A percentile compares a stretch with the other conserved stretches of the same genome.
Evolutionary conservation across 2,113 vertebrate species (phyloP).

Genomic region (Suncus etruscus): DNA sequence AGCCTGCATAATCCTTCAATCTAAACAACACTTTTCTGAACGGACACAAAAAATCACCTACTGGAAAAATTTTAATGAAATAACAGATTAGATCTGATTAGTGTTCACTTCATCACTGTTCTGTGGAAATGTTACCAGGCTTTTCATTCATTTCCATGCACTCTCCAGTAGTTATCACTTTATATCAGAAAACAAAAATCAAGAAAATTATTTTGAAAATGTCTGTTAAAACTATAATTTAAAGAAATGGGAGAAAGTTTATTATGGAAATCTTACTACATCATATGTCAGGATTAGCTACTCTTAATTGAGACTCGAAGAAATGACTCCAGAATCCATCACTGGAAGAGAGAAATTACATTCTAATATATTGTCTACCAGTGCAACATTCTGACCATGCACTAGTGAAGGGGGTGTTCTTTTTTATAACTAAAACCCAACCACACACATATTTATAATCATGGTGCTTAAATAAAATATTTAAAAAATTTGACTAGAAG

Average conservation of each 20-base stretch:
- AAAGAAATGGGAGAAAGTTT: neutral
- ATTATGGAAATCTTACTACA: neutral
- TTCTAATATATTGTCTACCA: neutral
- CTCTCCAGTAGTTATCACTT: neutral
- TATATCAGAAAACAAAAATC: neutral
- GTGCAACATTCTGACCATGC: too few relatives aligned
- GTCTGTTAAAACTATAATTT: neutral
- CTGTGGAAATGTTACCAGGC: neutral
- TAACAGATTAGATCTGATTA: neutral
- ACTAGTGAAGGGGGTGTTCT: too few relatives aligned
- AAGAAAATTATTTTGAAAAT: neutral
- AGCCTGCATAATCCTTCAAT: neutral
- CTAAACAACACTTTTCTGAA: neutral
- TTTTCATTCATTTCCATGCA: neutral
- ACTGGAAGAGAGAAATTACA: neutral
- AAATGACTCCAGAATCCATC: neutral
- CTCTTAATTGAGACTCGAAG: neutral
- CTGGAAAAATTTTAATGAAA: neutral
- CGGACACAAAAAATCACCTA: neutral
- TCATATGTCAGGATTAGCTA: neutral
- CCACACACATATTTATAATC: too few relatives aligned
- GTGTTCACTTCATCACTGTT: neutral
- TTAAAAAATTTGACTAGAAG: too few relatives aligned
- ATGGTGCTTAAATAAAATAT: too few relatives aligned
- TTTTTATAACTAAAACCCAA: too few relatives aligned